These are phyloP conservation scores for Leucophora obtusa DNA, from an alignment of 2,888 invertebrate genomes.

Conservation along the genomic window DNA sequence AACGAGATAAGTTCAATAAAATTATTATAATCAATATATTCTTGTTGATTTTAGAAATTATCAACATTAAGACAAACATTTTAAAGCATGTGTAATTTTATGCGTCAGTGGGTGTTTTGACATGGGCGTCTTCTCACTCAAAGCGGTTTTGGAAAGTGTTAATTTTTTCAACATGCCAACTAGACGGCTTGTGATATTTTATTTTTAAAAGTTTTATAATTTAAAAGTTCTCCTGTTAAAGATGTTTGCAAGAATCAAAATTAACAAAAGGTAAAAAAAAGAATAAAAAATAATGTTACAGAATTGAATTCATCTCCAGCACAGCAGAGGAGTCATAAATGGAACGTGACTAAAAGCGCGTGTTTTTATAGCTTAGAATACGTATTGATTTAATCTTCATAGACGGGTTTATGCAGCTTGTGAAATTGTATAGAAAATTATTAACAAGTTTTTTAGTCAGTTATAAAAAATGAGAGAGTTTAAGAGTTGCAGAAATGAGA, in stretches of 20 bases:
- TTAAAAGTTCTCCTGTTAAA: background rate
- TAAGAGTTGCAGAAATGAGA: background rate
- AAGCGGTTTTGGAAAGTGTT: background rate
- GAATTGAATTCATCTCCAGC: background rate
- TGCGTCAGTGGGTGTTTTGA: background rate
- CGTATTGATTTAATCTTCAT: background rate
- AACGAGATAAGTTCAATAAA: background rate
- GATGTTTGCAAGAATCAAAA: background rate
- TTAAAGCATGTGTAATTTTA: background rate
- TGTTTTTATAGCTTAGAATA: background rate
- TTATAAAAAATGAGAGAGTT: background rate
- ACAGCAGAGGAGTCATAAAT: background rate
- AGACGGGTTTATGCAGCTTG: background rate
- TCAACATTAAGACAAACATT: background rate
- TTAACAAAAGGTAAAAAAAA: background rate
- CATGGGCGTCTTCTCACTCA: background rate
- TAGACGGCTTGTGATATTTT: background rate
- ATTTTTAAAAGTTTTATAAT: background rate
- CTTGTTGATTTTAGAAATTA: background rate
- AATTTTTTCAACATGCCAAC: background rate
- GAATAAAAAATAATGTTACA: background rate
- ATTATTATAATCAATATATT: background rate
- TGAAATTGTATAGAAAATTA: background rate
- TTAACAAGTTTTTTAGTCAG: too few species aligned
- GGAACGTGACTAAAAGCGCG: constrained; percentile 27